A percentile compares a stretch with the other conserved stretches of the same genome.
These are phyloP conservation scores for Lepas anatifera DNA, from an alignment of 2,888 invertebrate species.

Conservation along the genomic window DNA sequence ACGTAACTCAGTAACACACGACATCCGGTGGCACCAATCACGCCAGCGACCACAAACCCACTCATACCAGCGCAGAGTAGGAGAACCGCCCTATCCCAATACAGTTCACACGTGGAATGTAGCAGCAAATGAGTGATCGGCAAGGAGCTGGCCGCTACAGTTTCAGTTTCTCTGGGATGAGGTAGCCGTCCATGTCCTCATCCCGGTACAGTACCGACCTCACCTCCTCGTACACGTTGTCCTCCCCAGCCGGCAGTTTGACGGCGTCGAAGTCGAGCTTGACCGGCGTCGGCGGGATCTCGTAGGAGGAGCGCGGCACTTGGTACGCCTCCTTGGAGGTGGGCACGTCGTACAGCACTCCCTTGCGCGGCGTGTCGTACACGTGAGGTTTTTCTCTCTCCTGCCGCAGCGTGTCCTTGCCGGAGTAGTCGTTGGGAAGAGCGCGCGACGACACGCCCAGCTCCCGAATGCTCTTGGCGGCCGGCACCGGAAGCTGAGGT, in stretches of 20 bases:
- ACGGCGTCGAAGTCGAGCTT: background rate
- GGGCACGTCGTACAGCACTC: background rate
- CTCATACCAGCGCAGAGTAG: no score
- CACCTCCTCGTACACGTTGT: background rate
- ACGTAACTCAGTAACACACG: no score
- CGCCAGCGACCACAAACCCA: no score
- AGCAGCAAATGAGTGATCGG: no score
- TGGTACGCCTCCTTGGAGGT: background rate
- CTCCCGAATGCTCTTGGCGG: background rate
- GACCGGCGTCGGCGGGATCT: background rate
- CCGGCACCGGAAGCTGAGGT: background rate
- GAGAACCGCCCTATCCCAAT: no score
- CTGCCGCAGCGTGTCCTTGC: background rate
- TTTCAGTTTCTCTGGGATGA: background rate
- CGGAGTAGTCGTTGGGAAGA: background rate
- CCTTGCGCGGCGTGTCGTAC: conserved; percentile 1
- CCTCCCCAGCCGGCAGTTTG: background rate
- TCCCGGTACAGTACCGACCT: background rate
- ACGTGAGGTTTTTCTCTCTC: background rate
- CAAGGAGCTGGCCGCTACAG: no score
- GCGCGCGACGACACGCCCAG: background rate
- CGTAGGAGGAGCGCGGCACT: background rate
- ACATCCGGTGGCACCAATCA: no score
- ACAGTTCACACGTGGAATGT: no score
- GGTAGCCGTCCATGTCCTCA: background rate